Evolutionary conservation across 2,113 vertebrate genomes (phyloP).

Genomic region (Zeus faber): DNA sequence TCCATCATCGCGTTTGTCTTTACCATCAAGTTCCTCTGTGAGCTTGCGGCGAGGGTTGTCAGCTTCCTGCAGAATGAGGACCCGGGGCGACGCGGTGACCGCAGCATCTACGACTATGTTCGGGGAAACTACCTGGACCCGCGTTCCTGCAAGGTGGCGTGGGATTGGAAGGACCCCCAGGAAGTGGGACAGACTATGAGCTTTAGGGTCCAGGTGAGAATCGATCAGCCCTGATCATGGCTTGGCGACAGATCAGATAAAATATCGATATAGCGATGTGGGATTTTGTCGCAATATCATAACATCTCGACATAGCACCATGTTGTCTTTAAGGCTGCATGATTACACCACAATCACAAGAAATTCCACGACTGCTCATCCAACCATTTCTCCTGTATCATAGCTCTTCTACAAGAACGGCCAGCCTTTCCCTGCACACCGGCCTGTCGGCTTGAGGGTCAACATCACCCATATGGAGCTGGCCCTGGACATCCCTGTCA

Average conservation of each 20-base stretch:
- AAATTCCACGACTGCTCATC: no score
- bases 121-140: constrained; percentile 98
- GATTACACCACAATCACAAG: no score
- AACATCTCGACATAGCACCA: neutral
- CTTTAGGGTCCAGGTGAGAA: constrained; percentile 89
- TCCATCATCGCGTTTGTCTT: constrained; percentile 98
- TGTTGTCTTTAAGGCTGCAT: no score
- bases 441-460: constrained; percentile 89
- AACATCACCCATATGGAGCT: constrained; percentile 94
- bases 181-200: constrained; percentile 99
- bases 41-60: constrained; percentile 95
- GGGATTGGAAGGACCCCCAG: constrained; percentile 98
- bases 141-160: constrained; percentile 94
- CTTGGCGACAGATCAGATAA: neutral
- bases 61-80: constrained; percentile 98
- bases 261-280: no score
- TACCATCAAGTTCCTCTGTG: constrained; percentile 98
- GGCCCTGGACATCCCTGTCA: constrained; percentile 93
- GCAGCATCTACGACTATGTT: constrained; percentile 97
- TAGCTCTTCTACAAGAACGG: constrained; percentile 98
- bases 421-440: constrained; percentile 90
- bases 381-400: constrained; percentile 25
- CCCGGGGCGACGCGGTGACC: constrained; percentile 90
- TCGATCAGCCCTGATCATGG: neutral
- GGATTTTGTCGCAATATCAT: neutral